Conservation (phyloP, 2,113 vertebrate genomes). For the Chloroceryle aenea region DNA sequence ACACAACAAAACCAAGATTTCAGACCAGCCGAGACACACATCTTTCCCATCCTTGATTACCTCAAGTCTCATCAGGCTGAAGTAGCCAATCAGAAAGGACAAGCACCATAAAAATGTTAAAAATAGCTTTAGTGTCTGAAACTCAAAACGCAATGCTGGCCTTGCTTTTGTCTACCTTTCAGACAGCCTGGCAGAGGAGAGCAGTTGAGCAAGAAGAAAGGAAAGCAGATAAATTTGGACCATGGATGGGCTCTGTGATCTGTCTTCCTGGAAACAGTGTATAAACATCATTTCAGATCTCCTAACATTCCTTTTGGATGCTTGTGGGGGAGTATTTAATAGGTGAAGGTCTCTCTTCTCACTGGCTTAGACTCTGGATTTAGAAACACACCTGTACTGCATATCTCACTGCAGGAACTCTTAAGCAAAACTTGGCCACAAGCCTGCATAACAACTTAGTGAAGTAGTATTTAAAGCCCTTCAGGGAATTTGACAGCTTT, state of each 20-base stretch:
- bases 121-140: neutral
- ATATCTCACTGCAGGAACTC: neutral
- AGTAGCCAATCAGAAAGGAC: neutral
- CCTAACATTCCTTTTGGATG: neutral
- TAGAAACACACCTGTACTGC: neutral
- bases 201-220: neutral
- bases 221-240: neutral
- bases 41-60: neutral
- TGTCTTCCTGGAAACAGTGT: neutral
- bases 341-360: neutral
- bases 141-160: fast-evolving
- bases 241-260: fast-evolving
- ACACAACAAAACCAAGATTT: neutral
- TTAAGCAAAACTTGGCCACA: neutral
- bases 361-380: neutral
- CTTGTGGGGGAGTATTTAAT: neutral
- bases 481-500: neutral
- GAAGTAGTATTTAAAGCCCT: neutral
- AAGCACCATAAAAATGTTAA: neutral
- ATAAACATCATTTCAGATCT: neutral
- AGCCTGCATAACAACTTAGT: neutral
- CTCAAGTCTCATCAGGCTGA: neutral
- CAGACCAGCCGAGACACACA: fast-evolving
- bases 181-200: neutral
- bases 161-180: neutral